Evolutionary conservation across 2,797 vertebrate species (phyloP), one percentile per base, ranked within the genome.

Genomic region (Fistularia tabacaria): DNA sequence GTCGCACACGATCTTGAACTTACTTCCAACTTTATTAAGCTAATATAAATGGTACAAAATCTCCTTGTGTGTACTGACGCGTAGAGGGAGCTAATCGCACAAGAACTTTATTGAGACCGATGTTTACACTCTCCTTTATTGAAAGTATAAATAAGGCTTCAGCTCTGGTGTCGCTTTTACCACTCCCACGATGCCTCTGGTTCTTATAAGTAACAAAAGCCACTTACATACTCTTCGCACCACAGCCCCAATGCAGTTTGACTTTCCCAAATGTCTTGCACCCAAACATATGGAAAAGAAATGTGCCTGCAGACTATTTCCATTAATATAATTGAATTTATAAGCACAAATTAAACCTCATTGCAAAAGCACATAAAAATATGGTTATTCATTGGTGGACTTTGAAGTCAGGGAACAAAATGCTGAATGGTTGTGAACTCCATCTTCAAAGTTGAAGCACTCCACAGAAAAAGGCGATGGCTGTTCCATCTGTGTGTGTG

Each of bases 111-210:
- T 87, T 81, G 85, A 86, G 75, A 82, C 77, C 66, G 68, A 71
- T 87, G 83, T 88, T 89, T 89, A 87, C 74, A 59, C 74, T 84
- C 56, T 47, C 39, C 66, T 87, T 89, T 88, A 90, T 88, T 89
- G 84, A 84, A 81, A 59, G 6, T 81, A 86, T 90, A 87, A 90
- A 90, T 87, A 84, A 86, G 66, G n/a, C 56, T 45, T 36, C 1
- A 10, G 69, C 62, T 52, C 63, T 70, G 68, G 74, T 78, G 80
- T 78, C 80, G 72, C 73, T 82, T 90, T 84, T 82, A 83, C 59
- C 49, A 2, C 67, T 79, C 71, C 71, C 81, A 71, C 51, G 82
- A 64, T 81, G 66, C 36, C 79, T 68, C 61, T 72, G 64, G 64
- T 73, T 76, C 66, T 65, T 76, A 67, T 63, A 78, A 78, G 76